A percentile compares a stretch with the other conserved stretches of the same genome.
These are phyloP conservation scores for Ennomos quercinarius DNA, from an alignment of 2,888 invertebrate species.

Conservation along the genomic window DNA sequence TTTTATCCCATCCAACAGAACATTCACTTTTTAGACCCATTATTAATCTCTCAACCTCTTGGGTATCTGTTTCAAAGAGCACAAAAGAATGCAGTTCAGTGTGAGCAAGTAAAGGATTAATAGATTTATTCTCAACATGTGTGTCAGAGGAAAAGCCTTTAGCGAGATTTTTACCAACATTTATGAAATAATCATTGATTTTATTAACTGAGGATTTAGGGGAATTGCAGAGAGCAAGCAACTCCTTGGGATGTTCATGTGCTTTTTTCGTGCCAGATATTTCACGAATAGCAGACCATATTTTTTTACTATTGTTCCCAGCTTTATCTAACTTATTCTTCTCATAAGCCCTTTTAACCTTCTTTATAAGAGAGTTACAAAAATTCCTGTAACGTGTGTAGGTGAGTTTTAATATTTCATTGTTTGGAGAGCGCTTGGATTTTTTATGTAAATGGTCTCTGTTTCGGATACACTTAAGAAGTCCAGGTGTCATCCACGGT, in stretches of 20 bases:
- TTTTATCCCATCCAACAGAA: constrained; percentile 4
- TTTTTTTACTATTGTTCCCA: constrained; percentile 15
- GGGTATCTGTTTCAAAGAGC: not conserved
- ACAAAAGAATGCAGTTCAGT: no score
- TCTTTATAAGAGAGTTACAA: constrained; percentile 18
- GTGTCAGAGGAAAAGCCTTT: no score
- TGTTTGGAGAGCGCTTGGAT: constrained; percentile 8
- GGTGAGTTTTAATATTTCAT: constrained; percentile 7
- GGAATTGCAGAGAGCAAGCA: not conserved
- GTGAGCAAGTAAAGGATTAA: no score
- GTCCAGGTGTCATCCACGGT: constrained; percentile 6
- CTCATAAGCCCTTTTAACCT: constrained; percentile 14
- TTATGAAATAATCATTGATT: not conserved
- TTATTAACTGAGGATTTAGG: not conserved
- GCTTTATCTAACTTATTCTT: constrained; percentile 12
- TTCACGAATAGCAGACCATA: constrained; percentile 16
- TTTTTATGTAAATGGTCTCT: constrained; percentile 18
- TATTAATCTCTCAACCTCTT: constrained; percentile 2
- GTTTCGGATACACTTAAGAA: constrained; percentile 15
- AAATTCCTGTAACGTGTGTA: constrained; percentile 27
- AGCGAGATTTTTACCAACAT: constrained; percentile 4
- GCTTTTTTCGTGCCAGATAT: constrained; percentile 4
- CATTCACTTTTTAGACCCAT: not conserved
- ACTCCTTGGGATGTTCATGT: not conserved
- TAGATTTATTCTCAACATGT: no score